These are phyloP conservation scores for Mya arenaria DNA, from an alignment of 1,140 invertebrate genomes.

Conservation along the genomic window DNA sequence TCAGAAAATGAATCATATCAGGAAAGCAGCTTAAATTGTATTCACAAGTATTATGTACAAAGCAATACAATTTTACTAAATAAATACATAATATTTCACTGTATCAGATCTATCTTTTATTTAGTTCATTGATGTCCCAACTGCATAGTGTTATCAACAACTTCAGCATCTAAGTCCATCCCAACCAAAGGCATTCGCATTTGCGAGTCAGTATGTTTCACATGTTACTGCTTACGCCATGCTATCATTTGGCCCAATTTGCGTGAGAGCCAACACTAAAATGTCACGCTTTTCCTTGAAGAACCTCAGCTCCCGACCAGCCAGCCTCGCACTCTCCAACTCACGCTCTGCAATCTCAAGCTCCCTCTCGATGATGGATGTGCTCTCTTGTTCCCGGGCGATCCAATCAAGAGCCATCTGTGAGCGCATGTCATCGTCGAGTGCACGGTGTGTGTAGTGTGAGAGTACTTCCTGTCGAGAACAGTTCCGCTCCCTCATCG, in stretches of 20 bases:
- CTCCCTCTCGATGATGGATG: conserved; percentile 90
- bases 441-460: conserved; percentile 92
- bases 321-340: conserved; percentile 93
- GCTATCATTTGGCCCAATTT: conserved; percentile 78
- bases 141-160: too few relatives aligned
- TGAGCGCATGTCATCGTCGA: conserved; percentile 97
- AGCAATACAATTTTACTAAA: too few relatives aligned
- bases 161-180: too few relatives aligned
- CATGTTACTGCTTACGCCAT: conserved; percentile 66
- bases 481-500: conserved; percentile 94
- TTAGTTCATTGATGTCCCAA: too few relatives aligned
- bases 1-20: too few relatives aligned
- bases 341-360: conserved; percentile 92
- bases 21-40: too few relatives aligned
- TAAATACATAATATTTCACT: too few relatives aligned
- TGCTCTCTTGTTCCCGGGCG: conserved; percentile 91
- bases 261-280: conserved; percentile 88
- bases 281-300: conserved; percentile 98
- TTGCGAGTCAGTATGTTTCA: too few relatives aligned
- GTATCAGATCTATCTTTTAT: too few relatives aligned
- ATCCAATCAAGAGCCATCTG: conserved; percentile 98
- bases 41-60: too few relatives aligned
- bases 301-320: conserved; percentile 94
- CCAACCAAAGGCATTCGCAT: too few relatives aligned
- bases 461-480: conserved; percentile 97